Base-by-base conservation (phyloP, 2,113 vertebrate genomes). In the Tonatia bakeri region DNA sequence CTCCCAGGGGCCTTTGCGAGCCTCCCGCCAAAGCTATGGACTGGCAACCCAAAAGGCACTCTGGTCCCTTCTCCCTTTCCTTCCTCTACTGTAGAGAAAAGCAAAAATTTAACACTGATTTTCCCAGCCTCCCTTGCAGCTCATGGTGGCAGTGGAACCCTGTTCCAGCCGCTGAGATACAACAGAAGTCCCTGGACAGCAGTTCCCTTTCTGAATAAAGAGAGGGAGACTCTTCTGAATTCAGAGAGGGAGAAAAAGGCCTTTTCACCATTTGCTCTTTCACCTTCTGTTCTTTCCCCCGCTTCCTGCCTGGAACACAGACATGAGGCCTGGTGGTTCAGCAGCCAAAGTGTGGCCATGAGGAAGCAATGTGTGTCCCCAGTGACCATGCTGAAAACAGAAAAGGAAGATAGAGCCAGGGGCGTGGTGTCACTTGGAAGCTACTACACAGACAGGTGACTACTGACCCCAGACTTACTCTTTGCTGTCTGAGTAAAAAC, bases 71-170 rank as follows among this genome's bases (percentile, higher is more conserved):
- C 75, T 61, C 52, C 56, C 47, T 45, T 31, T 31, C 72, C 64
- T 45, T 47, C 79, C 7, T 76, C 38, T 56, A 12, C n/a, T 31
- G 10, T 4, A 16, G 22, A 79, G 50, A 65, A 38, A 24, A 64
- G 73, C 36, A 31, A 22, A 70, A 5, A 1, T 31, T 2, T 22
- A 75, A 67, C 7, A 59, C 56, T 3, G 15, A 13, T 36, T 61
- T 77, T 22, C 72, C 22, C 61, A 52, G 64, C 10, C 26, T 52
- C 61, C 17, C 33, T 12, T 88, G 31, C 4, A 45, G 6, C 4
- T 1, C 0, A 3, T 36, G 45, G 52, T 1, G 4, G 22, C 47
- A 33, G 3, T 7, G 7, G 22, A 5, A 14, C 38, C 65, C 38
- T 43, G 15, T 50, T 87, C 83, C 8, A 11, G 72, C 50, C 83